Base-by-base conservation (phyloP, 2,888 invertebrate species). In the Phytoseiulus persimilis region DNA sequence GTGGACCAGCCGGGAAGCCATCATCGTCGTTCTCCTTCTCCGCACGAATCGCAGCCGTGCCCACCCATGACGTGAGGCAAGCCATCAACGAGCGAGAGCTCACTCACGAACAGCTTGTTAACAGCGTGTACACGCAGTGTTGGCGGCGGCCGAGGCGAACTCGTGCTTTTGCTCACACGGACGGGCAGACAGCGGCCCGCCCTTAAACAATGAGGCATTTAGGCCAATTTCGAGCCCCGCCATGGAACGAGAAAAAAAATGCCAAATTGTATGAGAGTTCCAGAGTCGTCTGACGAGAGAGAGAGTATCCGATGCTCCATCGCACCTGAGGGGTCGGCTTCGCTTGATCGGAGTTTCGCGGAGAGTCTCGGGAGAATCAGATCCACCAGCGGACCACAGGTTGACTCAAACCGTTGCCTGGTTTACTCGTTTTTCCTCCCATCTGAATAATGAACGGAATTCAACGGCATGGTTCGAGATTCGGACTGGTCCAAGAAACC, bases 41-140 rank as follows among this genome's bases (percentile, higher is more conserved):
- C 65, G 5, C 65, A 28, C 65, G 28, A 65, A 65, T 65, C 65
- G 65, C 28, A 18, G 65, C 65, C 11, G 65, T 65, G 65, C 65
- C 65, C 65, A 65, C 65, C 65, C 65, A 65, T 65, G 65, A 65
- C 65, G 65, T 65, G 65, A 65, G 65, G 65, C 9, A 28, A 65
- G 65, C 65, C 65, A 65, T 65, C 65, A 65, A 65, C 65, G 65
- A 18, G 65, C 1, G 18, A 65, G 65, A 65, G 65, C 65, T 65
- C 65, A 65, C 65, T 65, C 65, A 65, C 65, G 65, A 65, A 65
- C 65, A 65, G 65, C 65, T 65, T 65, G 65, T 65, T 65, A 65
- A 65, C 65, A 65, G 2, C 39, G 39, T 6, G 39, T 39, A 9
- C 65, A 65, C 65, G 28, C 65, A 65, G 9, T 23, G 28, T 65